Percentiles rank a stretch among this genome's conserved stretches.
Conservation (phyloP, 1,140 invertebrate genomes). For the Lepidurus packardi region DNA sequence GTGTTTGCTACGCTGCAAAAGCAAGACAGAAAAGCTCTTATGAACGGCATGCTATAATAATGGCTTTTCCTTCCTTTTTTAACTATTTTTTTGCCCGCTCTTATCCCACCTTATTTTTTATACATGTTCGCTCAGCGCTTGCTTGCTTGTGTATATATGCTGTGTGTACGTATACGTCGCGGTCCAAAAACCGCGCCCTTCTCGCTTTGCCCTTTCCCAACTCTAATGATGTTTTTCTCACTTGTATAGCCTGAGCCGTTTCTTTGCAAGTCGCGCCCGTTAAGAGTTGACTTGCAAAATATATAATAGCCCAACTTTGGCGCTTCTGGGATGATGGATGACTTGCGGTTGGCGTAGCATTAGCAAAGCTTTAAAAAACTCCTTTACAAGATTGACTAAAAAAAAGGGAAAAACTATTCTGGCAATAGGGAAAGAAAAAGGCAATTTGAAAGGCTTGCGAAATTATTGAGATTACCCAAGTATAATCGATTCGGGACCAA, state of each 20-base stretch:
- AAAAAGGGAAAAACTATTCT: background rate
- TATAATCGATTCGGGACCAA: background rate
- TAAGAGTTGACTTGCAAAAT: constrained; percentile 22
- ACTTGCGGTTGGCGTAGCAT: constrained; percentile 20
- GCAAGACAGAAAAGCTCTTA: constrained; percentile 2
- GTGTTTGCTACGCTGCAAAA: constrained; percentile 11
- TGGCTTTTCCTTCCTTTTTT: constrained; percentile 3
- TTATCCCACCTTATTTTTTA: background rate
- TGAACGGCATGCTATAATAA: constrained; percentile 10
- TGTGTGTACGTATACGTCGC: background rate
- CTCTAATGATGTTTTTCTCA: constrained; percentile 16
- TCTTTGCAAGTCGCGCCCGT: background rate
- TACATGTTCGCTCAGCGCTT: background rate
- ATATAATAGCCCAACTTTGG: constrained; percentile 10
- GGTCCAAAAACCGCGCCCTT: constrained; percentile 8
- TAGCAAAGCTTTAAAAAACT: background rate
- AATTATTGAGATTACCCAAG: background rate
- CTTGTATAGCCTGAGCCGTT: constrained; percentile 9
- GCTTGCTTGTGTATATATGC: background rate
- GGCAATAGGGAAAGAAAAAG: background rate
- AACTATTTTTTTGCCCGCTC: background rate
- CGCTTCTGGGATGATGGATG: background rate
- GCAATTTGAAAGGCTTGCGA: background rate
- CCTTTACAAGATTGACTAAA: background rate
- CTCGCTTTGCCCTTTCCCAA: constrained; percentile 12